Conservation (phyloP, 37 sponge, comb jelly and placozoan species). For the Eunapius fragilis region DNA sequence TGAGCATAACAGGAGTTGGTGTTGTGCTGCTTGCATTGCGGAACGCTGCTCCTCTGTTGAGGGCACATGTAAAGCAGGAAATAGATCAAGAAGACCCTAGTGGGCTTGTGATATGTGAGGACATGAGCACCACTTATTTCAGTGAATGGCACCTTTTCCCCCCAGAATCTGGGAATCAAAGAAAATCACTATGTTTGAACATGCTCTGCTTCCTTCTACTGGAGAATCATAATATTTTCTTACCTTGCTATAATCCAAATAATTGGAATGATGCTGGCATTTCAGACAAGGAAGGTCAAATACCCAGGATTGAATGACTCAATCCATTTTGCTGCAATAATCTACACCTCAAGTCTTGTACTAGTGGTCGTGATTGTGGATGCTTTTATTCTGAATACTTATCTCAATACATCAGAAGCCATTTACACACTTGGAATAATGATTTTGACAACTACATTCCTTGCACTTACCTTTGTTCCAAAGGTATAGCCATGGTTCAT, state of each 20-base stretch:
- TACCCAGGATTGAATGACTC: neutral
- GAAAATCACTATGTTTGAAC: neutral
- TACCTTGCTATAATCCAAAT: neutral
- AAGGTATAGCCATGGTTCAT: neutral
- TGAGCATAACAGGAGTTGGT: neutral
- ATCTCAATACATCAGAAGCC: neutral
- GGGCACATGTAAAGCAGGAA: neutral
- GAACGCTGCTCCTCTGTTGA: neutral
- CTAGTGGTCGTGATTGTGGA: neutral
- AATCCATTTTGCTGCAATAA: neutral
- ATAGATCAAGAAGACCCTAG: neutral
- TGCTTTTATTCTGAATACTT: neutral
- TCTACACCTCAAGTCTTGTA: neutral
- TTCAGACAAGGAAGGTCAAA: neutral
- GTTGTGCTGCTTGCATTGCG: neutral
- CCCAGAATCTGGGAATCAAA: neutral
- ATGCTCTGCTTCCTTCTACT: neutral
- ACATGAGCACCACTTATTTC: neutral
- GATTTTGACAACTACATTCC: neutral
- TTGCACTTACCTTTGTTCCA: neutral
- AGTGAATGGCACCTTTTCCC: neutral
- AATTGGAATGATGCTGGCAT: neutral
- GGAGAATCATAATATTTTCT: neutral
- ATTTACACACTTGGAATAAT: neutral
- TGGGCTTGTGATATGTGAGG: neutral